Evolutionary conservation across 2,888 invertebrate species (phyloP).

Genomic region (Argynnis bischoffii): DNA sequence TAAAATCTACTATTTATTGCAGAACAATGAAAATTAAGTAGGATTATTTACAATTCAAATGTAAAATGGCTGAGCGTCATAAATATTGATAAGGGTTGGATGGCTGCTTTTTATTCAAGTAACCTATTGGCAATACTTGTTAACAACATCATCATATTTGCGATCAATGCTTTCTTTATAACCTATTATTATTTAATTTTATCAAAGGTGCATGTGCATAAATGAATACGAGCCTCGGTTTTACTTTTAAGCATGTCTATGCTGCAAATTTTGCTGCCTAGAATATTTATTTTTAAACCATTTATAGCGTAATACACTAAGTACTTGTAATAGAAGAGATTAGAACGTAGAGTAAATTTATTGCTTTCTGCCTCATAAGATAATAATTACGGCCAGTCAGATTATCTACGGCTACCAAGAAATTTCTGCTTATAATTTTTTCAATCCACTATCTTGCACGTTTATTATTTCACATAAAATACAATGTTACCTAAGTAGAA

Average conservation of each 20-base stretch:
- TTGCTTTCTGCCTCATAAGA: slow-evolving; percentile 1
- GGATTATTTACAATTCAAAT: slow-evolving; percentile 26
- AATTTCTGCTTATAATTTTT: too few species aligned
- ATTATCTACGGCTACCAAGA: slow-evolving; percentile 1
- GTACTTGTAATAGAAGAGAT: not conserved
- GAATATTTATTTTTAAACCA: not conserved
- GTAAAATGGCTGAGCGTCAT: slow-evolving; percentile 18
- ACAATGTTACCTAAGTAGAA: too few species aligned
- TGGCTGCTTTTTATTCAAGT: slow-evolving; percentile 22
- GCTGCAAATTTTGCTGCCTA: not conserved
- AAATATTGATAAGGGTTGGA: slow-evolving; percentile 22
- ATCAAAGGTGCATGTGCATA: not conserved
- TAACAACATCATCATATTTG: slow-evolving; percentile 9
- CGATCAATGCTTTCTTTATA: slow-evolving; percentile 4
- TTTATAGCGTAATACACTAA: not conserved
- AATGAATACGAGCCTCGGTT: not conserved
- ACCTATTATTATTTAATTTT: slow-evolving; percentile 14
- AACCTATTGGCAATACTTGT: slow-evolving; percentile 8
- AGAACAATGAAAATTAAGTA: slow-evolving; percentile 18
- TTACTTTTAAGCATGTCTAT: not conserved
- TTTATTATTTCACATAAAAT: too few species aligned
- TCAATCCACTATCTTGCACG: too few species aligned
- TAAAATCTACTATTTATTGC: not conserved
- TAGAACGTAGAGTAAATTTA: slow-evolving; percentile 9
- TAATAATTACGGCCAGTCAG: slow-evolving; percentile 7